phyloP scores from a whole-genome alignment of 2,113 vertebrate genomes.

The Chrysochloris asiatica region DNA sequence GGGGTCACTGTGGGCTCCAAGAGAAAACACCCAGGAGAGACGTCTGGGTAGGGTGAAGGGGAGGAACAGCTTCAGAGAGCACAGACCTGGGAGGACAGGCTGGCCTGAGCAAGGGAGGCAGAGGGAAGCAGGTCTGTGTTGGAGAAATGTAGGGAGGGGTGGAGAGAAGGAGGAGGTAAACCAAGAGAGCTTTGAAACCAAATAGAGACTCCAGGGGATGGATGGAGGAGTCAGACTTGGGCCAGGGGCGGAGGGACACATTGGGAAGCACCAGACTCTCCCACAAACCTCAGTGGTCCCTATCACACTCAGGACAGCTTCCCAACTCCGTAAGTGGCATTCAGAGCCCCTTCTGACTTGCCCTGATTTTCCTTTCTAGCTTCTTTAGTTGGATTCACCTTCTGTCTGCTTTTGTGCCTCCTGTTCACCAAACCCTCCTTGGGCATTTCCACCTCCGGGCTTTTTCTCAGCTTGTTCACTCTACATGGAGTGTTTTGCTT shows the following conservation, averaged over 20 bases:
- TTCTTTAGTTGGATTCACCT: too few species aligned
- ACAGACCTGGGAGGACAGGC: neutral
- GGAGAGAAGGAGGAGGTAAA: neutral
- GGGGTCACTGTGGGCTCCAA: fast-evolving
- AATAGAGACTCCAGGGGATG: fast-evolving
- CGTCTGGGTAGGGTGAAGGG: neutral
- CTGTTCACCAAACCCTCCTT: neutral
- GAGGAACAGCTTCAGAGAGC: too few species aligned
- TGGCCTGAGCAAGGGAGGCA: neutral
- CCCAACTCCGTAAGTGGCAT: fast-evolving
- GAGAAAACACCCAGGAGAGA: neutral
- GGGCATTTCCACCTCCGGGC: neutral
- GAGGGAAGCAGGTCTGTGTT: fast-evolving
- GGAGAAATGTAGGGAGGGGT: neutral
- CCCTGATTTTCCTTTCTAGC: too few species aligned
- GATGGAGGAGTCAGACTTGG: neutral
- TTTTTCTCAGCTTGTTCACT: neutral
- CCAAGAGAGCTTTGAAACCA: neutral
- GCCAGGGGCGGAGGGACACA: too few species aligned
- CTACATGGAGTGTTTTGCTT: neutral
- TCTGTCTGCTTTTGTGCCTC: neutral
- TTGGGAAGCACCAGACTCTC: neutral
- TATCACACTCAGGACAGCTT: neutral
- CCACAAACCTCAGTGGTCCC: fast-evolving
- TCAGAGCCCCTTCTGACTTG: fast-evolving